Conservation (phyloP, 2,797 vertebrate genomes). For the Arrhamphus sclerolepis region DNA sequence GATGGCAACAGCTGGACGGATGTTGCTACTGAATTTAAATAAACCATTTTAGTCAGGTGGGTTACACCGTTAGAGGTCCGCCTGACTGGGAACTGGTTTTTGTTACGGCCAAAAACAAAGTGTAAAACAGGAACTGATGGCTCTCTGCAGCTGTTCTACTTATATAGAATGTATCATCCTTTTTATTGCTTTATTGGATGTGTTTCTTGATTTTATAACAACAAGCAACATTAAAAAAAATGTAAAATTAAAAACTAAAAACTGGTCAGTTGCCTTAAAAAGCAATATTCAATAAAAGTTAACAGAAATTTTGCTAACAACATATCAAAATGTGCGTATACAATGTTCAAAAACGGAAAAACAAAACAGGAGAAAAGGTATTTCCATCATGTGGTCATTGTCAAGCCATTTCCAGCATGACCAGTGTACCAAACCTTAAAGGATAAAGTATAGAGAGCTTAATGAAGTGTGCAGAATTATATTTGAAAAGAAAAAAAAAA, state of each 20-base stretch:
- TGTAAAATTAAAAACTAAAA: background rate
- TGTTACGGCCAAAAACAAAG: no score
- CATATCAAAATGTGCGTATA: background rate
- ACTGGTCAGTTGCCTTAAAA: background rate
- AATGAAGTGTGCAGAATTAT: background rate
- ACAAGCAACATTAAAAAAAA: no score
- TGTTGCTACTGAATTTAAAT: no score
- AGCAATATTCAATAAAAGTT: conserved; percentile 5
- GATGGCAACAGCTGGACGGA: no score
- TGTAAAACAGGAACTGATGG: no score
- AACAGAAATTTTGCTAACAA: background rate
- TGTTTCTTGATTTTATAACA: background rate
- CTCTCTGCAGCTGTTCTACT: no score
- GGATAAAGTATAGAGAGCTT: background rate
- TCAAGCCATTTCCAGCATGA: no score
- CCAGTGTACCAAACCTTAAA: background rate
- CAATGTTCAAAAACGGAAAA: background rate
- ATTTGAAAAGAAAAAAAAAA: no score
- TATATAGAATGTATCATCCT: background rate
- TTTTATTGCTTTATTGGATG: background rate
- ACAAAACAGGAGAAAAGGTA: background rate
- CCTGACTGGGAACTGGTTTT: no score
- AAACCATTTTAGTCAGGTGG: no score
- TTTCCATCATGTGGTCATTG: background rate
- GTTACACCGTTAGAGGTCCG: no score